These are phyloP conservation scores for Pararge aegeria DNA, from an alignment of 1,140 invertebrate species.

Conservation along the genomic window DNA sequence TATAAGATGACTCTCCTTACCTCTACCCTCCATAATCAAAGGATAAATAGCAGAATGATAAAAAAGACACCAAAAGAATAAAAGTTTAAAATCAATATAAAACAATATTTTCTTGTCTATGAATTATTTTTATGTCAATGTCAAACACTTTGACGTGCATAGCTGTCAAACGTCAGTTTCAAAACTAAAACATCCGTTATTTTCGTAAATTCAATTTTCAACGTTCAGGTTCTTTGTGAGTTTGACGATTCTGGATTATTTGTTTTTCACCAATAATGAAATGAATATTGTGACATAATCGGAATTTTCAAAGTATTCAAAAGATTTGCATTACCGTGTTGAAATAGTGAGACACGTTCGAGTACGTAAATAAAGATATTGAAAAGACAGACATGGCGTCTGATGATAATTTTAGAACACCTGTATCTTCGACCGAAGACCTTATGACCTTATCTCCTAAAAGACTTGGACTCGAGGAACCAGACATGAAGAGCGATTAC, in stretches of 20 bases:
- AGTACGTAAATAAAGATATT: neutral
- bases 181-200: conserved; percentile 14
- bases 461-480: conserved; percentile 32
- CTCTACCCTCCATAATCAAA: too few relatives aligned
- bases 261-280: neutral
- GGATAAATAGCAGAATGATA: too few relatives aligned
- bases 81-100: too few relatives aligned
- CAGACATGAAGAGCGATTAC: conserved; percentile 53
- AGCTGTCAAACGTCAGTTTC: neutral
- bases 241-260: neutral
- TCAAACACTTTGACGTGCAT: neutral
- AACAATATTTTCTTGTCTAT: too few relatives aligned
- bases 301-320: neutral
- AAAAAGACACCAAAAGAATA: too few relatives aligned
- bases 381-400: conserved; percentile 25
- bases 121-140: neutral
- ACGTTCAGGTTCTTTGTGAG: neutral
- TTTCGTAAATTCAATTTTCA: conserved; percentile 5
- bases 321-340: neutral
- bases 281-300: neutral
- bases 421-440: conserved; percentile 57
- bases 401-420: conserved; percentile 57
- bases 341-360: neutral
- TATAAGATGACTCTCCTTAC: too few relatives aligned
- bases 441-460: conserved; percentile 62